Evolutionary conservation across 92 coral and sea anemone species (phyloP).

Genomic region (Galaxea fascicularis): DNA sequence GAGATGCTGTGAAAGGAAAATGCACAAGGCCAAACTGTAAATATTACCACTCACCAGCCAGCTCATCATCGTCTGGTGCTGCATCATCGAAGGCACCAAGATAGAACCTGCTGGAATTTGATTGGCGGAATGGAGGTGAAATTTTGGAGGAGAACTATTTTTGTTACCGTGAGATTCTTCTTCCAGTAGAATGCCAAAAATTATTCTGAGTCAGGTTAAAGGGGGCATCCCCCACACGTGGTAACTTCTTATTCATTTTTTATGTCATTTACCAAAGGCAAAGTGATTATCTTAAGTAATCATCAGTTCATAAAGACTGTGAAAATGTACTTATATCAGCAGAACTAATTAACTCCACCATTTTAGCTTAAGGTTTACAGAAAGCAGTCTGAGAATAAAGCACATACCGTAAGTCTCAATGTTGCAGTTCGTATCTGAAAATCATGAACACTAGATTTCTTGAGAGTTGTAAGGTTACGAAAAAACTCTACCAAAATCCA

Average conservation of each 20-base stretch:
- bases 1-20: conserved; percentile 96
- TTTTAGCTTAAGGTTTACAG: too few species aligned
- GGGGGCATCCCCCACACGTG: conserved; percentile 22
- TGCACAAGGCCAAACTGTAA: conserved; percentile 95
- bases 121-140: conserved; percentile 16
- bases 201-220: neutral
- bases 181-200: conserved; percentile 1
- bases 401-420: too few species aligned
- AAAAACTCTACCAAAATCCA: too few species aligned
- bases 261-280: too few species aligned
- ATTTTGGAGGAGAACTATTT: conserved; percentile 27
- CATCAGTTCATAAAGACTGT: too few species aligned
- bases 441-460: too few species aligned
- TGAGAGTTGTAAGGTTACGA: too few species aligned
- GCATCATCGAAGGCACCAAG: conserved; percentile 16
- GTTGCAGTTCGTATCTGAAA: too few species aligned
- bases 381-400: too few species aligned
- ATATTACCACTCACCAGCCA: conserved; percentile 78
- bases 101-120: conserved; percentile 16
- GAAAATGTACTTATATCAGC: too few species aligned
- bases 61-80: conserved; percentile 45
- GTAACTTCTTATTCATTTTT: neutral
- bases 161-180: conserved; percentile 12
- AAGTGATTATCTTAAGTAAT: too few species aligned
- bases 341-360: too few species aligned